These are phyloP conservation scores for Conchocele bisecta DNA, from an alignment of 2,888 invertebrate genomes.

Conservation along the genomic window DNA sequence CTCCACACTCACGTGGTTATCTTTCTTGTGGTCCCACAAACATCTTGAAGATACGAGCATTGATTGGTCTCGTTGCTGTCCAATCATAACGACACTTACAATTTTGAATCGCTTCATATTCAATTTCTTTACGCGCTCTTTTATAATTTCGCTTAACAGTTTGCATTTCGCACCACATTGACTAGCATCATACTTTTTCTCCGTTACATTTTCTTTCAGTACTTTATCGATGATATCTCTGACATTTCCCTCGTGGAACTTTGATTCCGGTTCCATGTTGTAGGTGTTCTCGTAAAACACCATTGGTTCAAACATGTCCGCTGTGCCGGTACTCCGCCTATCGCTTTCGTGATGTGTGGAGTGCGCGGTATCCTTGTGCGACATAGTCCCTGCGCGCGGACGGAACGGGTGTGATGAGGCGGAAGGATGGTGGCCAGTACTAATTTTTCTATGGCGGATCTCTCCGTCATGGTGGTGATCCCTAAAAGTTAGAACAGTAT, in stretches of 20 bases:
- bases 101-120: slow-evolving; percentile 71
- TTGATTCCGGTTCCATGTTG: slow-evolving; percentile 69
- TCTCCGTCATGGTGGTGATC: slow-evolving; percentile 48
- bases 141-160: slow-evolving; percentile 71
- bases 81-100: slow-evolving; percentile 70
- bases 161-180: slow-evolving; percentile 66
- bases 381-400: slow-evolving; percentile 65
- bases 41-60: slow-evolving; percentile 73
- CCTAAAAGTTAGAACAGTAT: too few species aligned
- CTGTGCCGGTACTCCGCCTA: slow-evolving; percentile 64
- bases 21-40: slow-evolving; percentile 73
- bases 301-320: slow-evolving; percentile 44
- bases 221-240: slow-evolving; percentile 63
- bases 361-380: slow-evolving; percentile 42
- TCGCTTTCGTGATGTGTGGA: slow-evolving; percentile 62
- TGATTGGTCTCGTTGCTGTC: slow-evolving; percentile 66
- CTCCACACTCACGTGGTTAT: slow-evolving; percentile 69
- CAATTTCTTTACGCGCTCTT: slow-evolving; percentile 70
- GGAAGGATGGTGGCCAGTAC: slow-evolving; percentile 54
- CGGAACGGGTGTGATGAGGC: slow-evolving; percentile 55
- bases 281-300: slow-evolving; percentile 75
- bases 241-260: slow-evolving; percentile 60
- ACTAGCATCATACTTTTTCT: slow-evolving; percentile 63
- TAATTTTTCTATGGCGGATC: too few species aligned
- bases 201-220: slow-evolving; percentile 67